Evolutionary conservation across 2,888 invertebrate species (phyloP).

Genomic region (Pristionchus exspectatus): DNA sequence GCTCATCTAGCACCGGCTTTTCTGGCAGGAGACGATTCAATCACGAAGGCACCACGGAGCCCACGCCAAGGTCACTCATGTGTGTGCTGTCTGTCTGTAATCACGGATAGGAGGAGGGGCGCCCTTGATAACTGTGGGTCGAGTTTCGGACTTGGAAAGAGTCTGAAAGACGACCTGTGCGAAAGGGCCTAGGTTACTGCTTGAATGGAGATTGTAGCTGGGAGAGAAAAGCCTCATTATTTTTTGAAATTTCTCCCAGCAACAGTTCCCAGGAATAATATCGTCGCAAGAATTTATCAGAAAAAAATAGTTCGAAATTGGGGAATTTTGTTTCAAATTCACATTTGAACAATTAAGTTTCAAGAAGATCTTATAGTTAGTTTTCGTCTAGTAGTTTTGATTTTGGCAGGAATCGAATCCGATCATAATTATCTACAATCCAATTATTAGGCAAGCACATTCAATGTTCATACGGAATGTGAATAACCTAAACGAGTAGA

Average conservation of each 20-base stretch:
- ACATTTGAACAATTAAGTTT: background rate
- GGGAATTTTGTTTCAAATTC: background rate
- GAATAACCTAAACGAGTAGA: background rate
- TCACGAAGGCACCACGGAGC: background rate
- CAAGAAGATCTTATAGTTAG: background rate
- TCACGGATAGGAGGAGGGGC: background rate
- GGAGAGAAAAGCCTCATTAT: no score
- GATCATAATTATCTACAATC: background rate
- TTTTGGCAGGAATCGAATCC: background rate
- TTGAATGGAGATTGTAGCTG: background rate
- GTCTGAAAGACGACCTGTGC: background rate
- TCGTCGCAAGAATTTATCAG: background rate
- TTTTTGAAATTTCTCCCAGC: background rate
- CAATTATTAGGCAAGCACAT: background rate
- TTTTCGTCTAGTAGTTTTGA: background rate
- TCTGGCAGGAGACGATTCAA: background rate
- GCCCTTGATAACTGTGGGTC: background rate
- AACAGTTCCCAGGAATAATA: background rate
- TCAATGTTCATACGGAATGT: conserved; percentile 16
- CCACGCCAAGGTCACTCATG: background rate
- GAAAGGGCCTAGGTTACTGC: background rate
- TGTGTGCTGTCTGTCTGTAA: background rate
- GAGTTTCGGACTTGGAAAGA: background rate
- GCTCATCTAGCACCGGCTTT: conserved; percentile 21
- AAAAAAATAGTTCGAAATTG: background rate